Conservation (phyloP, 2,888 invertebrate genomes). For the Ferrisia virgata region DNA sequence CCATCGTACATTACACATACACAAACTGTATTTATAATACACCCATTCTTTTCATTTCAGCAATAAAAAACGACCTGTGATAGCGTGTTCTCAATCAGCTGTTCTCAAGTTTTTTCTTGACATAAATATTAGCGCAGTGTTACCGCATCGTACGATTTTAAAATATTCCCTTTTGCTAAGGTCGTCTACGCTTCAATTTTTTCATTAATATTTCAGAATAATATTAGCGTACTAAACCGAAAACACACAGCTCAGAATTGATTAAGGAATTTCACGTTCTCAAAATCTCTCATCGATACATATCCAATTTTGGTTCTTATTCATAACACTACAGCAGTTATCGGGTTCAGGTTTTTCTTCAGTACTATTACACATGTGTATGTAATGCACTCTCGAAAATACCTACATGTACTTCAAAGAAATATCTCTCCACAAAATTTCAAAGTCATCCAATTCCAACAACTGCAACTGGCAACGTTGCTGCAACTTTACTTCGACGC, state of each 20-base stretch:
- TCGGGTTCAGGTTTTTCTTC: no score
- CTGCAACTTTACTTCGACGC: neutral
- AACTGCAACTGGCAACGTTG: neutral
- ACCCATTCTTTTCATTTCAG: neutral
- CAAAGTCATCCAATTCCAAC: neutral
- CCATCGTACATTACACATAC: neutral
- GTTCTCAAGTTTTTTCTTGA: slow-evolving; percentile 22
- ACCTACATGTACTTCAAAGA: no score
- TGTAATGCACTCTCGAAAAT: no score
- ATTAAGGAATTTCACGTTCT: no score
- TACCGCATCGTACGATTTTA: neutral
- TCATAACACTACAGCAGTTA: no score
- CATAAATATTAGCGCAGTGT: slow-evolving; percentile 12
- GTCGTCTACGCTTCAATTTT: neutral
- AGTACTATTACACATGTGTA: no score
- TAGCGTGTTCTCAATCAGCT: slow-evolving; percentile 16
- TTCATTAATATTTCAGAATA: neutral
- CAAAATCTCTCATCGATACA: no score
- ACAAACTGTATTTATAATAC: neutral
- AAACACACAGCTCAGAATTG: no score
- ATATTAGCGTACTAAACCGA: no score
- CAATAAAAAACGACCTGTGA: slow-evolving; percentile 20
- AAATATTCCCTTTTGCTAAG: neutral
- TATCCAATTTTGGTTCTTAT: no score
- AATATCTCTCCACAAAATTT: neutral